A percentile compares a stretch with the other conserved stretches of the same genome.
phyloP scores from a whole-genome alignment of 2,797 vertebrate species.

The Galaxias olidus region DNA sequence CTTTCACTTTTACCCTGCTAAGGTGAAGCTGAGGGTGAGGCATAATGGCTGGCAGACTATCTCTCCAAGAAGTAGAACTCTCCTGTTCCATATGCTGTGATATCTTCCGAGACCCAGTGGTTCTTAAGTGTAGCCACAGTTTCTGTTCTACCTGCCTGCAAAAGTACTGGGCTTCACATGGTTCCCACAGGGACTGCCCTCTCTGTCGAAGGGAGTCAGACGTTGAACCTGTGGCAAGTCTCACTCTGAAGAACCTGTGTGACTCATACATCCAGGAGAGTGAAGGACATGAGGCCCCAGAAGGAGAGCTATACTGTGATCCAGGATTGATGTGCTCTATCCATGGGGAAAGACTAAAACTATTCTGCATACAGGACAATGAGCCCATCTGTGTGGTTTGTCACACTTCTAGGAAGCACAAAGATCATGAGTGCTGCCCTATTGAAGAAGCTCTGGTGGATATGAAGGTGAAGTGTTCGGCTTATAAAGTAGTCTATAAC shows the following conservation, averaged over 20 bases:
- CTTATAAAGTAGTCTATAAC: neutral
- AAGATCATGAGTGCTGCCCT: constrained; percentile 72
- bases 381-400: constrained; percentile 77
- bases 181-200: constrained; percentile 55
- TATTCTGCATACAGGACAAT: constrained; percentile 69
- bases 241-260: constrained; percentile 74
- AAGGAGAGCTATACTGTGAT: constrained; percentile 36
- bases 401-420: constrained; percentile 72
- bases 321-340: constrained; percentile 54
- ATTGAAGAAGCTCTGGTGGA: constrained; percentile 61
- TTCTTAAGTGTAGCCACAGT: constrained; percentile 52
- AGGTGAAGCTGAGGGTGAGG: neutral
- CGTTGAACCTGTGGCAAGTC: constrained; percentile 69
- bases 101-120: constrained; percentile 45
- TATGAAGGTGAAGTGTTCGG: constrained; percentile 53
- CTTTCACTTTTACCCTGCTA: too few relatives aligned
- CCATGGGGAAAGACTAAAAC: constrained; percentile 72
- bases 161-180: constrained; percentile 25
- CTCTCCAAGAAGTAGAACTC: constrained; percentile 57
- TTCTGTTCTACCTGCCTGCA: constrained; percentile 44
- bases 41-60: constrained; percentile 60
- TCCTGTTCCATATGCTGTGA: constrained; percentile 45
- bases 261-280: constrained; percentile 56
- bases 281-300: neutral
- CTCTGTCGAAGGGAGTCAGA: constrained; percentile 56